Conservation (phyloP, 2,113 vertebrate genomes). For the Pachyramphus minor region DNA sequence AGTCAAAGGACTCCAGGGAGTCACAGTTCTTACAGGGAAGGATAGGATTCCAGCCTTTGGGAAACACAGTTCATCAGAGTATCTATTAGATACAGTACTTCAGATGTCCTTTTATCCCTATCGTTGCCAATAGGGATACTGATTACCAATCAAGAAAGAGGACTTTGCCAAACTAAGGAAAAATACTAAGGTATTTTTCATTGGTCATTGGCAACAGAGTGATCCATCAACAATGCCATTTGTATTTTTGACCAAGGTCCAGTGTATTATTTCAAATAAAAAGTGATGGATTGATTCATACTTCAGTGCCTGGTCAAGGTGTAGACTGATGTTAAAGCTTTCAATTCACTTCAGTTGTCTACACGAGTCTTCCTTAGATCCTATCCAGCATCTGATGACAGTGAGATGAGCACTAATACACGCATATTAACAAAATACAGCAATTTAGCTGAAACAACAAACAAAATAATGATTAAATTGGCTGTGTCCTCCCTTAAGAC, state of each 20-base stretch:
- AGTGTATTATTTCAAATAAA: conserved; percentile 14
- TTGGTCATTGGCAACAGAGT: not conserved
- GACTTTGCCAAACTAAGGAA: not conserved
- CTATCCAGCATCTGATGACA: not conserved
- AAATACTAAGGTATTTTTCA: not conserved
- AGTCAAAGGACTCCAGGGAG: not conserved
- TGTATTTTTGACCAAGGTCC: not conserved
- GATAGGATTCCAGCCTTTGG: not conserved
- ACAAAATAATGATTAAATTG: not conserved
- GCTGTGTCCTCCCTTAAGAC: not conserved
- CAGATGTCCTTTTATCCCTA: not conserved
- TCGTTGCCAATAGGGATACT: too few species aligned
- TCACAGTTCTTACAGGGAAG: not conserved
- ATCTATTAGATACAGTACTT: not conserved
- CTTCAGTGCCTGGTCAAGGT: not conserved
- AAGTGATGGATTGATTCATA: not conserved
- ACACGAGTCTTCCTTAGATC: not conserved
- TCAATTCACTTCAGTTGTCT: not conserved
- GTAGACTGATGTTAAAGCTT: not conserved
- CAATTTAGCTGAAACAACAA: not conserved
- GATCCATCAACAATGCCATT: not conserved
- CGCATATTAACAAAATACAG: not conserved
- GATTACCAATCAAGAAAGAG: conserved; percentile 10
- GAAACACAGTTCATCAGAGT: not conserved
- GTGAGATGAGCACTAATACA: not conserved